Evolutionary conservation across 1,140 invertebrate genomes (phyloP).

Genomic region (Sarcophaga peregrina): DNA sequence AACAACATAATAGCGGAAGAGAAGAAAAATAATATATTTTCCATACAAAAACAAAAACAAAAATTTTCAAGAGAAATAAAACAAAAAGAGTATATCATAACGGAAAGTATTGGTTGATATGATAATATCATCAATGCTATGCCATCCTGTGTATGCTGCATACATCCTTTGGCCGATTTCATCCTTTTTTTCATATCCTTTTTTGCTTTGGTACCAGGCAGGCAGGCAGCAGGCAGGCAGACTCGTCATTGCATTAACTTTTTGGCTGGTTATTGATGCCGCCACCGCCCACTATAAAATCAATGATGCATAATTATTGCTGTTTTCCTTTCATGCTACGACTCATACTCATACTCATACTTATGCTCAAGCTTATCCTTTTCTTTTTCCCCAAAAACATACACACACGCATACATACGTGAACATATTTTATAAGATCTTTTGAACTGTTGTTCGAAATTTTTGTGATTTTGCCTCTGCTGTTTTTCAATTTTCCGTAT

Average conservation of each 20-base stretch:
- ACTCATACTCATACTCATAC: too few species aligned
- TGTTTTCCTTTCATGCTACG: slow-evolving; percentile 9
- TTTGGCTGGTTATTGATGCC: slow-evolving; percentile 17
- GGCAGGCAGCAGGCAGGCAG: too few species aligned
- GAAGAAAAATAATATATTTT: not conserved
- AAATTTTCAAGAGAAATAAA: not conserved
- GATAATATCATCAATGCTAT: not conserved
- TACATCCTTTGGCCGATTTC: not conserved
- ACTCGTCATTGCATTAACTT: not conserved
- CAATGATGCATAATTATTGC: slow-evolving; percentile 39
- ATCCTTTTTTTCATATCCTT: not conserved
- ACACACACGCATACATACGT: not conserved
- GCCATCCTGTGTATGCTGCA: too few species aligned
- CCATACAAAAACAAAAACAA: not conserved
- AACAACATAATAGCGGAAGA: too few species aligned
- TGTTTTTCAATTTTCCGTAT: not conserved
- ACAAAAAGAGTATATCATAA: not conserved
- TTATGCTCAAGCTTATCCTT: not conserved
- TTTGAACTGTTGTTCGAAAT: not conserved
- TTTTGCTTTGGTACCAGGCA: too few species aligned
- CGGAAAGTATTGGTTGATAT: not conserved
- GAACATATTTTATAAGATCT: not conserved
- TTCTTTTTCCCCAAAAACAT: not conserved
- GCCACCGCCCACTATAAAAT: slow-evolving; percentile 35
- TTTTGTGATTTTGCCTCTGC: not conserved